phyloP scores from a whole-genome alignment of 2,888 invertebrate species.

The Hirtodrosophila trivittata region DNA sequence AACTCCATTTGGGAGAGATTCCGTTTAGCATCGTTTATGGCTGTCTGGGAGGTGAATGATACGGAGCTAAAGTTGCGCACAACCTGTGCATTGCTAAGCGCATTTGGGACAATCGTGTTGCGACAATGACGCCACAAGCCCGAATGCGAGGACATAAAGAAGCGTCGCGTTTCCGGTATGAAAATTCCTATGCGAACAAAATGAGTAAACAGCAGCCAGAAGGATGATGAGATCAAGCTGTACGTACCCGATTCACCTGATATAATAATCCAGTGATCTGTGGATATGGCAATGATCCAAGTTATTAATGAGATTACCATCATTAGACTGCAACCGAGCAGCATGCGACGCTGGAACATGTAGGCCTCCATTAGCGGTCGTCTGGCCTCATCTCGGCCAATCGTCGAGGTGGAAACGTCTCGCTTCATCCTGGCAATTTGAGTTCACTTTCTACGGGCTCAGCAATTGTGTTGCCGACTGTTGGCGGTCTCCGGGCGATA shows the following conservation, averaged over 20 bases:
- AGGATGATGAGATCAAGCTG: no score
- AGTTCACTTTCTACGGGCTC: conserved; percentile 35
- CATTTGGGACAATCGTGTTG: conserved; percentile 80
- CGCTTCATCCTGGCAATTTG: conserved; percentile 82
- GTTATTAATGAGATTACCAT: conserved; percentile 88
- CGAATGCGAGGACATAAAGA: conserved; percentile 88
- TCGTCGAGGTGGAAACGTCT: conserved; percentile 86
- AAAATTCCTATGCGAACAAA: conserved; percentile 85
- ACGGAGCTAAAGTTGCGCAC: conserved; percentile 86
- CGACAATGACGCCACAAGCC: conserved; percentile 87
- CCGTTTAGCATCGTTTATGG: conserved; percentile 74
- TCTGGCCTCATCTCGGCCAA: conserved; percentile 86
- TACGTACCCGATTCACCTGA: conserved; percentile 80
- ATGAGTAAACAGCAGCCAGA: no score
- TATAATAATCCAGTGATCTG: conserved; percentile 89
- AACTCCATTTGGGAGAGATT: conserved; percentile 76
- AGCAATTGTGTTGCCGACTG: conserved; percentile 31
- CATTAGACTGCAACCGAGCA: conserved; percentile 88
- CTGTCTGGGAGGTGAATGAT: conserved; percentile 71
- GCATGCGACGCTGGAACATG: conserved; percentile 89
- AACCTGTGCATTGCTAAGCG: conserved; percentile 85
- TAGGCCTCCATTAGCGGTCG: conserved; percentile 86
- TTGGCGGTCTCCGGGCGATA: conserved; percentile 54
- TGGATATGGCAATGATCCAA: conserved; percentile 90
- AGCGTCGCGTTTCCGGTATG: conserved; percentile 85